Conservation (phyloP, 2,888 invertebrate genomes). For the Chrysina gloriosa region DNA sequence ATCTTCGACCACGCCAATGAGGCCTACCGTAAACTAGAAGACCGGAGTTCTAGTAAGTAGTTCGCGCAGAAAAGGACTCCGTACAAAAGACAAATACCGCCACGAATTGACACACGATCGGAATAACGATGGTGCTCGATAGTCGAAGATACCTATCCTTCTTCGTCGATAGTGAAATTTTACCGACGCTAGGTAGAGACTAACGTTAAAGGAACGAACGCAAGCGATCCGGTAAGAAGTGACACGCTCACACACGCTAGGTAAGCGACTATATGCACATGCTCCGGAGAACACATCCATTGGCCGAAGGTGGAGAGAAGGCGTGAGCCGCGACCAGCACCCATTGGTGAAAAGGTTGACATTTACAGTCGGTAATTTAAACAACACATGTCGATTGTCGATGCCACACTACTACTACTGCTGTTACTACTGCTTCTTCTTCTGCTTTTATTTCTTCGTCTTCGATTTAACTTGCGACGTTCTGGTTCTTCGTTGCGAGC, state of each 20-base stretch:
- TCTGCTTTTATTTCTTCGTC: neutral
- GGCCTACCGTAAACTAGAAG: too few relatives aligned
- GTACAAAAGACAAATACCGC: constrained; percentile 40
- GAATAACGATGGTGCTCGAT: constrained; percentile 51
- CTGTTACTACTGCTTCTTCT: constrained; percentile 24
- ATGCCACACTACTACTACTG: constrained; percentile 40
- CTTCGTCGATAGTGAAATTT: constrained; percentile 20
- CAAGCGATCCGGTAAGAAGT: constrained; percentile 38
- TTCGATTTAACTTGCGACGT: neutral
- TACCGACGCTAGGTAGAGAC: too few relatives aligned
- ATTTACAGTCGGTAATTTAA: constrained; percentile 48
- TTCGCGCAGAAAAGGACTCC: constrained; percentile 5
- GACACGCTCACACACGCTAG: constrained; percentile 46
- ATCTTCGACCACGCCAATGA: too few relatives aligned
- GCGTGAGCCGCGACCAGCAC: constrained; percentile 51
- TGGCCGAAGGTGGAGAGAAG: constrained; percentile 56
- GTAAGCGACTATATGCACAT: constrained; percentile 43
- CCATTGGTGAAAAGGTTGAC: constrained; percentile 50
- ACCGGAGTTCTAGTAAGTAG: neutral
- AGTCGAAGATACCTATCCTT: constrained; percentile 48
- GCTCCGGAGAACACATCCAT: constrained; percentile 50
- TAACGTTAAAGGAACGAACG: constrained; percentile 3
- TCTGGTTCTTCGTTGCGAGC: neutral
- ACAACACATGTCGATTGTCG: constrained; percentile 49
- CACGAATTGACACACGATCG: constrained; percentile 47